Conservation (phyloP, 2,888 invertebrate species). For the Hipparchia semele region DNA sequence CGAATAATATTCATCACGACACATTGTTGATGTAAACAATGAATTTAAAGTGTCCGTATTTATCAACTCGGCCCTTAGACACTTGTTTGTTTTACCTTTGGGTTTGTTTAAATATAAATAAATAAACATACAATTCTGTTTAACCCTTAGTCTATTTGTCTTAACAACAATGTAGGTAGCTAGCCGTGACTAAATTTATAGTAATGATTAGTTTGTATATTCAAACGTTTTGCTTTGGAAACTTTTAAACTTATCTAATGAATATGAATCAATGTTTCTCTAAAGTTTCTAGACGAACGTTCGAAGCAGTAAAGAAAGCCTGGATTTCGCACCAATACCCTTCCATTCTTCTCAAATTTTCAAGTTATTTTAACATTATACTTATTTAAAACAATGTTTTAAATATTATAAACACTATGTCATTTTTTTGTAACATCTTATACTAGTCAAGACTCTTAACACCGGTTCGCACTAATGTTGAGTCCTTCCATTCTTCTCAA, state of each 20-base stretch:
- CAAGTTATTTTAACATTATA: too few relatives aligned
- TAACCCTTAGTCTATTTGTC: slow-evolving; percentile 16
- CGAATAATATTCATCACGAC: slow-evolving; percentile 61
- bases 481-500: too few relatives aligned
- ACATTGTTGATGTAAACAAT: slow-evolving; percentile 70
- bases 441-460: too few relatives aligned
- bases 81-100: slow-evolving; percentile 45
- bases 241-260: neutral
- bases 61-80: slow-evolving; percentile 68
- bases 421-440: too few relatives aligned
- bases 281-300: neutral
- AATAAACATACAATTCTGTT: slow-evolving; percentile 39
- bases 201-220: neutral
- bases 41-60: slow-evolving; percentile 66
- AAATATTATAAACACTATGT: too few relatives aligned
- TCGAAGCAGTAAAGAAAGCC: too few relatives aligned
- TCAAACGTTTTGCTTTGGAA: neutral
- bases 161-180: neutral
- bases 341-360: too few relatives aligned
- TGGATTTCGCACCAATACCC: too few relatives aligned
- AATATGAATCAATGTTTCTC: neutral
- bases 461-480: too few relatives aligned
- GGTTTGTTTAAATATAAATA: slow-evolving; percentile 35
- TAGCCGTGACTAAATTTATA: neutral
- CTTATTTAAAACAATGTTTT: too few relatives aligned